Percentiles rank a stretch among this genome's conserved stretches.
These are phyloP conservation scores for Parus major DNA, from an alignment of 2,113 vertebrate species.

Conservation along the genomic window DNA sequence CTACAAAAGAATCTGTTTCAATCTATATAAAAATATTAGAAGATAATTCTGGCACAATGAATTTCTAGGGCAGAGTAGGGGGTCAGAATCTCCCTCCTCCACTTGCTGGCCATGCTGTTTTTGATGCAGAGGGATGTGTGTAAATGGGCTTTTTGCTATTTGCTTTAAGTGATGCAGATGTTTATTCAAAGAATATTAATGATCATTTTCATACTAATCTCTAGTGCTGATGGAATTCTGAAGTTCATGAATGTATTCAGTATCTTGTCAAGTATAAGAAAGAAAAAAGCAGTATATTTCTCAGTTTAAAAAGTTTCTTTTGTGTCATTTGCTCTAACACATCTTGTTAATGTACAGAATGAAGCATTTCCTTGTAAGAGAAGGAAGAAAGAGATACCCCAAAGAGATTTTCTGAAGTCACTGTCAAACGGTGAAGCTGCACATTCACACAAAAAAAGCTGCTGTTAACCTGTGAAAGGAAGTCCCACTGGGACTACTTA, in stretches of 20 bases:
- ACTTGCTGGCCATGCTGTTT: fast-evolving
- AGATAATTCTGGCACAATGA: neutral
- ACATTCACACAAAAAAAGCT: neutral
- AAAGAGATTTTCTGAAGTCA: slow-evolving; percentile 26
- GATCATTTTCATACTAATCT: neutral
- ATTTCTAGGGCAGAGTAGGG: neutral
- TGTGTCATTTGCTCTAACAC: neutral
- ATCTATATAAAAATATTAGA: neutral
- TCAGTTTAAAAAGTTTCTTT: slow-evolving; percentile 18
- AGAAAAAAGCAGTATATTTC: neutral
- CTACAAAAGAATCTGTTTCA: slow-evolving; percentile 23
- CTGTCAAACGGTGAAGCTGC: neutral
- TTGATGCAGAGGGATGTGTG: neutral
- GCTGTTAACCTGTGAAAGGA: slow-evolving; percentile 39
- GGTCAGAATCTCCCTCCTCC: neutral
- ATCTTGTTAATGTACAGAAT: neutral
- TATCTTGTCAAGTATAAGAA: neutral
- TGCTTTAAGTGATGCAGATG: neutral
- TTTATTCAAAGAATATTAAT: slow-evolving; percentile 12
- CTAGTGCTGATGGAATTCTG: neutral
- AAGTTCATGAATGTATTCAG: neutral
- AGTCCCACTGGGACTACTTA: slow-evolving; percentile 16
- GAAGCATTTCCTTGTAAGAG: neutral
- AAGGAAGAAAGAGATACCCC: slow-evolving; percentile 5
- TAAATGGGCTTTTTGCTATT: neutral